A percentile compares a stretch with the other conserved stretches of the same genome.
Evolutionary conservation across 1,140 invertebrate genomes (phyloP).

Genomic region (Andricus grossulariae): DNA sequence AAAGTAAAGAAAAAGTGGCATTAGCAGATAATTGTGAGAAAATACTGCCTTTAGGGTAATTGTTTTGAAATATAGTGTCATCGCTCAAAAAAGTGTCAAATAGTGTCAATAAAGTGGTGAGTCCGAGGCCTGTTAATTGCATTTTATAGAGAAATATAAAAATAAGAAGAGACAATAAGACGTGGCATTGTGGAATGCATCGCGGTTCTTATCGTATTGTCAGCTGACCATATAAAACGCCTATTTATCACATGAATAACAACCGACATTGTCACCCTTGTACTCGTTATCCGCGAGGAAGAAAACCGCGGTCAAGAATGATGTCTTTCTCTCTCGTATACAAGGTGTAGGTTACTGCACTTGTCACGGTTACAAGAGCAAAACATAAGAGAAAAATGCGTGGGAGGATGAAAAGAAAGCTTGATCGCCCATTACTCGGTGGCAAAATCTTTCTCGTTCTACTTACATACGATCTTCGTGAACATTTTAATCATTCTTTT

Average conservation of each 20-base stretch:
- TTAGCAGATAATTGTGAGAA: no score
- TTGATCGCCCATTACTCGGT: constrained; percentile 5
- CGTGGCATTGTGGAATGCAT: background rate
- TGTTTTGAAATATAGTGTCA: no score
- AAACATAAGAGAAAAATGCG: constrained; percentile 24
- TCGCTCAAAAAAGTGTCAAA: no score
- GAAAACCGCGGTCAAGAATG: constrained; percentile 57
- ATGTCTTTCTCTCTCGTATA: constrained; percentile 43
- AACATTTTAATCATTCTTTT: background rate
- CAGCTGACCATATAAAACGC: constrained; percentile 18
- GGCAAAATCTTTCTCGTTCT: background rate
- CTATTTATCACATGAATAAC: constrained; percentile 23
- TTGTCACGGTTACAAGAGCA: constrained; percentile 26
- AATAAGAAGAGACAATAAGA: background rate
- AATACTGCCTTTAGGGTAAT: no score
- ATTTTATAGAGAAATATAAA: background rate
- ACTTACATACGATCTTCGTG: background rate
- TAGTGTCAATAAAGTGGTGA: no score
- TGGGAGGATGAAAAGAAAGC: background rate
- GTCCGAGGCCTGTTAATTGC: no score
- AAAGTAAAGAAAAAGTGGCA: no score
- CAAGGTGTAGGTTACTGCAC: constrained; percentile 62
- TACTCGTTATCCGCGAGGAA: constrained; percentile 47
- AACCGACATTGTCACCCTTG: constrained; percentile 28
- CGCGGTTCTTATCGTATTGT: constrained; percentile 2